Evolutionary conservation across 2,797 vertebrate species (phyloP), one percentile per base, ranked within the genome.

Genomic region (Pseudomugil tenellus): DNA sequence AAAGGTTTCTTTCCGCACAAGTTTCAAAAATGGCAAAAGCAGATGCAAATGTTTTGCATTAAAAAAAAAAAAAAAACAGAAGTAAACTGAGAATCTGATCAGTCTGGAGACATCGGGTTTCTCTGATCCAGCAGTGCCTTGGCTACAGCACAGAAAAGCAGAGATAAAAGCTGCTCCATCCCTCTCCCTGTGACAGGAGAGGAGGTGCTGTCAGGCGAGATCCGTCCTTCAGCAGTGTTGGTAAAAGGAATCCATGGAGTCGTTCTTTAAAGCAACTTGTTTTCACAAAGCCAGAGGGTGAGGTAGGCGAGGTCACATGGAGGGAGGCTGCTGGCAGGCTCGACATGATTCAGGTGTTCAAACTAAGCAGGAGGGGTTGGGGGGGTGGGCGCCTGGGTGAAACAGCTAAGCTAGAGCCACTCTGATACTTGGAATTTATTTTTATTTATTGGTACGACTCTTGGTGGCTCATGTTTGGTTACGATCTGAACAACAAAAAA

Each of bases 201-300:
- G 77, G 75, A 58, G 66, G 72, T 46, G 81, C 65, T 74, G 90
- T 72, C 83, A 88, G 79, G 78, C 75, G 12, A 80, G 77, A 87
- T 85, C 79, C 68, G 35, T 85, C 84, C 83, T 81, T 80, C 76
- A 87, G 91, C 93, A 64, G 95, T 93, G 91, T 92, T 96, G 96
- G 96, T 95, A 96, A 97, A 96, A 98, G 96, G 95, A 94, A 93
- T 91, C 81, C 80, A 78, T 93, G 92, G 76, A 91, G 80, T 85
- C 80, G 58, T 91, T 87, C 77, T 87, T 88, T 80, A 83, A 78
- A 88, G 81, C 76, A 83, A 70, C 85, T 81, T 93, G 80, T 85
- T 79, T 83, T 75, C 81, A 79, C 74, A 68, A 48, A 86, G 89
- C 87, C 86, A 86, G 87, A 87, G 84, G 82, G 91, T 48, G 39